Conservation (phyloP, 2,113 vertebrate genomes). For the Macroglossus sobrinus region DNA sequence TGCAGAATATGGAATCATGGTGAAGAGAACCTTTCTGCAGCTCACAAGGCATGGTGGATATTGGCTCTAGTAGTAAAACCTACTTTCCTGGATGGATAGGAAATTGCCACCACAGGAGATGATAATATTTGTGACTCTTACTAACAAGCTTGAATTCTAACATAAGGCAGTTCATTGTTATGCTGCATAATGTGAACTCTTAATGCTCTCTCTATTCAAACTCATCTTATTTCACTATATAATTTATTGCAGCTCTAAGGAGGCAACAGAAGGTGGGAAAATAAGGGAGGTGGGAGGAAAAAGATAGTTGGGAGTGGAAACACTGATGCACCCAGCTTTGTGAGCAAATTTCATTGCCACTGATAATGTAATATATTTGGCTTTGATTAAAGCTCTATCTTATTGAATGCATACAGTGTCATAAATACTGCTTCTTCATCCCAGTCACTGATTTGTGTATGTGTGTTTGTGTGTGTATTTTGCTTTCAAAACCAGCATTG, state of each 20-base stretch:
- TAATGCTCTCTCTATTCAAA: slow-evolving; percentile 77
- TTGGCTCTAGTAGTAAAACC: not conserved
- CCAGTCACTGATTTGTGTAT: not conserved
- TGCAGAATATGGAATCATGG: not conserved
- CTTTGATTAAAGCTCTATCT: slow-evolving; percentile 49
- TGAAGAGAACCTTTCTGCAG: slow-evolving; percentile 8
- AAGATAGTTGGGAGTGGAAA: slow-evolving; percentile 50
- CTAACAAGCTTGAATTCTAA: slow-evolving; percentile 73
- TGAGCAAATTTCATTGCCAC: slow-evolving; percentile 45
- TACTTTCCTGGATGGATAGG: slow-evolving; percentile 56
- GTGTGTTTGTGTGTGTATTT: no score
- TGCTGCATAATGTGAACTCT: slow-evolving; percentile 78
- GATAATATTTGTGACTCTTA: slow-evolving; percentile 66
- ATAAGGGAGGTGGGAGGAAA: slow-evolving; percentile 14
- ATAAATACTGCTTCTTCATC: not conserved
- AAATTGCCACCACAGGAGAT: slow-evolving; percentile 62
- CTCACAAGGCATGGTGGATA: not conserved
- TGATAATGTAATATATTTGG: slow-evolving; percentile 61
- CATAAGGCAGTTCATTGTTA: slow-evolving; percentile 78
- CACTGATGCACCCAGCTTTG: slow-evolving; percentile 50
- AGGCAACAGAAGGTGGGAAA: slow-evolving; percentile 24
- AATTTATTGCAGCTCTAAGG: slow-evolving; percentile 67
- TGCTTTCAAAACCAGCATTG: slow-evolving; percentile 17
- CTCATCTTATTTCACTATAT: slow-evolving; percentile 78
- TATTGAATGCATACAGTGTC: not conserved